Evolutionary conservation across 2,113 vertebrate species (phyloP).

Genomic region (Otolemur garnettii): DNA sequence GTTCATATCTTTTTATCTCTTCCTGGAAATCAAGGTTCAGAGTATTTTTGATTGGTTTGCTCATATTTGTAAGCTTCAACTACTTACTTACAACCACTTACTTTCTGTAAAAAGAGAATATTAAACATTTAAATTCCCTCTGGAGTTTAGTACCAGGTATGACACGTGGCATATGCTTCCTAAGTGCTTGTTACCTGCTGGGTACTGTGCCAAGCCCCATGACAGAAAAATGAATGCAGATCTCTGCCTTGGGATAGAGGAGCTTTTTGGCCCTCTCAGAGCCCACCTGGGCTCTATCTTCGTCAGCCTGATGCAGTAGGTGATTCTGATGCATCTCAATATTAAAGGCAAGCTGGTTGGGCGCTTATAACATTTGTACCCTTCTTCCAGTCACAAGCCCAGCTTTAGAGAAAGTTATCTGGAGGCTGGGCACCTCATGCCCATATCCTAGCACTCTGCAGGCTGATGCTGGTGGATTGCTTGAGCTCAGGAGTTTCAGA

Average conservation of each 20-base stretch:
- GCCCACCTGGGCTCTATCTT: accelerated
- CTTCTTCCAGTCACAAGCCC: neutral
- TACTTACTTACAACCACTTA: neutral
- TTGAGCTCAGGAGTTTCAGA: no score
- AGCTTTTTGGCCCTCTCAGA: no score
- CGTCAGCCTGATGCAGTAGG: neutral
- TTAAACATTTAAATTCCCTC: neutral
- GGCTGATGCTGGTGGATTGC: no score
- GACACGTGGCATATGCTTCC: neutral
- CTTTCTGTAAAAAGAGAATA: neutral
- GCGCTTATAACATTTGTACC: neutral
- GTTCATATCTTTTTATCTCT: neutral
- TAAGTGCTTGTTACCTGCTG: neutral
- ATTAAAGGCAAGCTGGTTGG: neutral
- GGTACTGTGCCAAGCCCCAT: neutral
- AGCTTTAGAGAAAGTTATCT: neutral
- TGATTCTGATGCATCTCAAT: neutral
- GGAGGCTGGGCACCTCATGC: no score
- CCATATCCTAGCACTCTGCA: no score
- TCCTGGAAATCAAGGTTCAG: neutral
- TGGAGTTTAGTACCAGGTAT: neutral
- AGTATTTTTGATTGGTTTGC: neutral
- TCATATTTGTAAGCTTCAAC: neutral
- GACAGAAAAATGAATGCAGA: neutral
- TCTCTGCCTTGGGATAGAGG: neutral